Evolutionary conservation across 2,888 invertebrate species (phyloP), one percentile per base, ranked within the genome.

Genomic region (Trachelus stipa): DNA sequence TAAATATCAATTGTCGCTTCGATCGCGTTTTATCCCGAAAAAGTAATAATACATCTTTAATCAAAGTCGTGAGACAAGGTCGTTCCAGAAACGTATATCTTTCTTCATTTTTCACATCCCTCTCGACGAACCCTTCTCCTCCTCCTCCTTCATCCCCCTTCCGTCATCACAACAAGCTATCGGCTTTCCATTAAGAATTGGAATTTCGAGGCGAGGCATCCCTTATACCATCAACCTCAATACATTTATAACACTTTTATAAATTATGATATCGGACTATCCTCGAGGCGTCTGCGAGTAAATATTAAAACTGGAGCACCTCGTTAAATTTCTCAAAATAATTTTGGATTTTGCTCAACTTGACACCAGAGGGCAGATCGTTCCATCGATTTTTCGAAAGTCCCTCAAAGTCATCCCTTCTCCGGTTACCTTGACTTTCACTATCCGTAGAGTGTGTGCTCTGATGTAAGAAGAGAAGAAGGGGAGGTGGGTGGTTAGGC

Each of bases 361-460:
- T 23, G 23, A 2, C 23, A 0, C 23, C 56, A 56, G 56, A 23
- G 56, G 56, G 56, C 56, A 56, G 56, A 56, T 56, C 56, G 56
- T 56, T 56, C 15, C 9, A 56, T 56, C 23, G 56, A 56, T 56
- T 23, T 56, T 23, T 56, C 56, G 9, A 56, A 56, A 56, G 6
- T 91, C 91, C 74, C 91, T 78, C 12, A 89, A 89, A 69, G 86
- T 94, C 94, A 94, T 94, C 79, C 83, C 90, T 80, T 79, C 81
- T 80, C 84, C 78, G 85, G 56, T 56, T 56, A 56, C 56, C 56
- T 56, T 56, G 56, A 56, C 56, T 56, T 56, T 56, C 56, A 23
- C 56, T 56, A 56, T 56, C 56, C 56, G 23, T 56, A 23, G 56
- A 56, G 56, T 56, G 23, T 56, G 9, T 23, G 56, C 2, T 9